Base-by-base conservation (phyloP, 2,113 vertebrate genomes). In the Halichoeres trimaculatus region DNA sequence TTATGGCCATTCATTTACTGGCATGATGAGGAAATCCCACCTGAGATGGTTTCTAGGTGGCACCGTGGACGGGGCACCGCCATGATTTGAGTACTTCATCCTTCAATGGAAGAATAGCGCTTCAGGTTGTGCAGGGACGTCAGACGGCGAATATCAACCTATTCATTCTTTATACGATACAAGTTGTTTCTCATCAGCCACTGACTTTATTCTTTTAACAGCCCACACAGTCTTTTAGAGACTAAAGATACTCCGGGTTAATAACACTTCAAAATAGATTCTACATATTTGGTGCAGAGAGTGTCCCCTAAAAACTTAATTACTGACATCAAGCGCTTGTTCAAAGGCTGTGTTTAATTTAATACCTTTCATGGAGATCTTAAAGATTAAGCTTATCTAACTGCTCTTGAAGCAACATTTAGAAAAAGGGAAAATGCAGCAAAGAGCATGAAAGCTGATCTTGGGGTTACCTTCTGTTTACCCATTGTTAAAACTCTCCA, bases 311-410 rank as follows among this genome's bases (percentile, higher is more conserved):
- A 79, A 74, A 73, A 47, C 41, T 59, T 41, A 38, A 78, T 79
- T 69, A 38, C 43, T 73, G 73, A 45, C 70, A 64, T 64, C 76
- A 74, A 48, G 51, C 60, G 20, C 64, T 64, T 70, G 68, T 82
- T 85, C 80, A 80, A 74, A 78, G 66, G 23, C 11, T 1, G 13
- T 83, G 63, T 84, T 84, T 86, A 75, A 84, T 82, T 70, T 68
- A 84, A 34, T 56, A 53, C 59, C 60, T 57, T 80, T 73, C 78
- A 64, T 61, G 59, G 34, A 77, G 78, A 88, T 78, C 60, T 57
- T 68, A 65, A 73, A 76, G 78, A 82, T 84, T 53, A 83, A 36
- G 7, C 57, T 52, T 67, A 83, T 76, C 52, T 67, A 22, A 61
- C 41, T 26, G 52, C 63, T 54, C 52, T 52, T 9, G 10, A 13